Percentiles rank a stretch among this genome's conserved stretches.
These are phyloP conservation scores for Rosalia funebris DNA, from an alignment of 2,888 invertebrate species.

Conservation along the genomic window DNA sequence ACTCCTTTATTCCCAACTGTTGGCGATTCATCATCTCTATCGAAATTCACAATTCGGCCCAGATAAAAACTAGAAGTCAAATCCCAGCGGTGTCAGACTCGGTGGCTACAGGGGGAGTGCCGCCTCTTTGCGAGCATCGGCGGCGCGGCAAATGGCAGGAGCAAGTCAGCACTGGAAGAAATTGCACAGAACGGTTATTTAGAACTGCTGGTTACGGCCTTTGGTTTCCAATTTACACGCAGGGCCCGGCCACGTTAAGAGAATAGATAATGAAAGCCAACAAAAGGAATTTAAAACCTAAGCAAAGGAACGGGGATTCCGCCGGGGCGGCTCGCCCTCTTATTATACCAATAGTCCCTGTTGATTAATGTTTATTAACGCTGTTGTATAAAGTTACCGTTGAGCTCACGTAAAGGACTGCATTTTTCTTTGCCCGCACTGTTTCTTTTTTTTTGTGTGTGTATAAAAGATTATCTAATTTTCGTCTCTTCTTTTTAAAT, in stretches of 20 bases:
- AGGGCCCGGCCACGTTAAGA: slow-evolving; percentile 46
- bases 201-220: slow-evolving; percentile 47
- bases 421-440: background rate
- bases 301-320: slow-evolving; percentile 14
- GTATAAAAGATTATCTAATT: slow-evolving; percentile 1
- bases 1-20: too few species aligned
- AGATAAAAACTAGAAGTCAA: too few species aligned
- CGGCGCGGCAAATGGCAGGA: slow-evolving; percentile 27
- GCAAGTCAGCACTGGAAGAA: slow-evolving; percentile 43
- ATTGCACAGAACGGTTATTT: slow-evolving; percentile 48
- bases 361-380: slow-evolving; percentile 45
- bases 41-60: too few species aligned
- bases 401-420: slow-evolving; percentile 10
- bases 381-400: slow-evolving; percentile 11
- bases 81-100: slow-evolving; percentile 38
- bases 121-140: slow-evolving; percentile 24
- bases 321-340: slow-evolving; percentile 10
- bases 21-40: too few species aligned
- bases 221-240: slow-evolving; percentile 52
- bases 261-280: slow-evolving; percentile 52
- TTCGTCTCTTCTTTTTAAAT: slow-evolving; percentile 1
- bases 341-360: slow-evolving; percentile 30
- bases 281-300: slow-evolving; percentile 50
- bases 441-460: background rate
- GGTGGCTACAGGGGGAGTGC: slow-evolving; percentile 42